phyloP scores from a whole-genome alignment of 2,888 invertebrate genomes.

The Nephrotoma guestfalica region DNA sequence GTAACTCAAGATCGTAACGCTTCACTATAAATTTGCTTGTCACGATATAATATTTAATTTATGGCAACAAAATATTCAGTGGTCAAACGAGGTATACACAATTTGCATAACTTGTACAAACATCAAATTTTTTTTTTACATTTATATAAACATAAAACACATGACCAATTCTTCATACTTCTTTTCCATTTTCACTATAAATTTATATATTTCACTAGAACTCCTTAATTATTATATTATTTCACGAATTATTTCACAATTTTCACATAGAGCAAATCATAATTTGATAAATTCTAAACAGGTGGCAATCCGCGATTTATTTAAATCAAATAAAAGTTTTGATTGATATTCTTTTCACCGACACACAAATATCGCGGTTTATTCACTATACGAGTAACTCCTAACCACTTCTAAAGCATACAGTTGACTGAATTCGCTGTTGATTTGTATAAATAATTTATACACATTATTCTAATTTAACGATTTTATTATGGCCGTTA shows the following conservation, averaged over 20 bases:
- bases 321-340: not conserved
- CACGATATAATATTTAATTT: too few relatives aligned
- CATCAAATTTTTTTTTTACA: not conserved
- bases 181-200: not conserved
- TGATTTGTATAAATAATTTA: not conserved
- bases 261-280: not conserved
- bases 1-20: too few relatives aligned
- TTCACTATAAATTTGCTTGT: too few relatives aligned
- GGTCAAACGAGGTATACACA: not conserved
- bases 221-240: not conserved
- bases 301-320: not conserved
- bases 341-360: not conserved
- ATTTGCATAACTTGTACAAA: not conserved
- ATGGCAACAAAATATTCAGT: not conserved
- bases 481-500: not conserved
- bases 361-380: not conserved
- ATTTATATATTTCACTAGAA: not conserved
- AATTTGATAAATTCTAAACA: not conserved
- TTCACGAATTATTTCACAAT: not conserved
- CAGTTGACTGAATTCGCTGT: not conserved
- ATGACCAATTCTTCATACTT: not conserved
- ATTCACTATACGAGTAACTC: not conserved
- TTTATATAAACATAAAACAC: not conserved
- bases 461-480: not conserved
- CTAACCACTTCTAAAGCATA: not conserved